A percentile compares a stretch with the other conserved stretches of the same genome.
phyloP scores from a whole-genome alignment of 2,113 vertebrate species.

The Oryzias melastigma region DNA sequence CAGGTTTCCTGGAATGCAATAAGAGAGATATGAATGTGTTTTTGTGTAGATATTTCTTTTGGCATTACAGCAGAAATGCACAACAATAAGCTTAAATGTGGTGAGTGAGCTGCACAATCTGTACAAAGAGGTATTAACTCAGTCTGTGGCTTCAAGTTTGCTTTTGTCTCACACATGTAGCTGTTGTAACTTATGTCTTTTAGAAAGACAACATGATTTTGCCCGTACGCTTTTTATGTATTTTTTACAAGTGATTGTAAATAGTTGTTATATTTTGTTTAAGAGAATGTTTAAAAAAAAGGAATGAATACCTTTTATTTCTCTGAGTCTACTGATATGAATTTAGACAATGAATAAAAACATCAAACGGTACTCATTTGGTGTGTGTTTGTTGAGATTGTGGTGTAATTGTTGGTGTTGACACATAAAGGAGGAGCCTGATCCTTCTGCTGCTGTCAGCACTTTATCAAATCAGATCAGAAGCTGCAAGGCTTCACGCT shows the following conservation, averaged over 20 bases:
- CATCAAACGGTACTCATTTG: slow-evolving; percentile 34
- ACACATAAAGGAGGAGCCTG: not conserved
- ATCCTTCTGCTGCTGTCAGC: slow-evolving; percentile 26
- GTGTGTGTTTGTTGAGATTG: slow-evolving; percentile 9
- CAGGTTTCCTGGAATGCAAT: slow-evolving; percentile 80
- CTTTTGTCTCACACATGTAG: slow-evolving; percentile 87
- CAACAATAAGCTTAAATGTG: slow-evolving; percentile 82
- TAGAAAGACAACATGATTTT: slow-evolving; percentile 90
- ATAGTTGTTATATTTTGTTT: slow-evolving; percentile 99
- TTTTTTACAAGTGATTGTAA: slow-evolving; percentile 95
- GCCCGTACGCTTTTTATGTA: slow-evolving; percentile 93
- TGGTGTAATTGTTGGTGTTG: not conserved
- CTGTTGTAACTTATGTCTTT: slow-evolving; percentile 96
- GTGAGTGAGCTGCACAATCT: slow-evolving; percentile 86
- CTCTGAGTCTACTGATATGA: slow-evolving; percentile 80
- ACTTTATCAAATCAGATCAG: slow-evolving; percentile 19
- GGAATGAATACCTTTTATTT: slow-evolving; percentile 80
- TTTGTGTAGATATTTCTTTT: slow-evolving; percentile 45
- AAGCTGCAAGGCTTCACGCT: slow-evolving; percentile 13
- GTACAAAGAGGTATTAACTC: slow-evolving; percentile 82
- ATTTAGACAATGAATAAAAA: slow-evolving; percentile 77
- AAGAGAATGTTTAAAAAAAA: slow-evolving; percentile 89
- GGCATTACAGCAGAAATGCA: slow-evolving; percentile 83
- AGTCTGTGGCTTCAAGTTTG: slow-evolving; percentile 78
- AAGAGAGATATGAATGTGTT: slow-evolving; percentile 77